Evolutionary conservation across 1,140 invertebrate species (phyloP), one percentile per base, ranked within the genome.

Genomic region (Globodera rostochiensis): DNA sequence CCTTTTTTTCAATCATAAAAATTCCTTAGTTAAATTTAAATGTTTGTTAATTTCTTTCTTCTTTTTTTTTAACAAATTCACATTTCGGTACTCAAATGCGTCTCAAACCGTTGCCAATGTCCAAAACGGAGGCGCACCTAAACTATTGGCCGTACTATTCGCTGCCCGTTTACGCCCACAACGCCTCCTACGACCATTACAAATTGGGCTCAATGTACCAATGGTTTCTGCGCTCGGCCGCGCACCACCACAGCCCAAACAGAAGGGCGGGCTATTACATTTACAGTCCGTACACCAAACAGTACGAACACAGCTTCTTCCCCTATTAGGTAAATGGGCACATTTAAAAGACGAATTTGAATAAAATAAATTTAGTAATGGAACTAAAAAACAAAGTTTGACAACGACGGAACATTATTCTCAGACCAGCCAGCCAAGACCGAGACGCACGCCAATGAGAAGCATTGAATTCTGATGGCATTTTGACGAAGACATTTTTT

Each of bases 71-170:
- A 36, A 36, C 36, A 36, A 36, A 36, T 1, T 36, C 36, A 36
- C 36, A 9, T 53, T 53, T 53, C 7, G 50, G 50, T 53, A 4
- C 4, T 1, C 50, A 53, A 60, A 60, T 60, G 57, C 13, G 57
- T 60, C 13, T 60, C 11, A 60, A 60, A 19, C 57, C 57, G 57
- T 60, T 60, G 57, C 11, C 5, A 60, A 60, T 6, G 57, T 6
- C 57, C 9, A 11, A 60, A 60, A 60, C 21, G 49, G 50, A 57
- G 7, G 74, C 46, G 66, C 66, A 57, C 3, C 74, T 75, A 15
- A 75, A 75, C 66, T 75, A 75, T 75, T 75, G 74, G 74, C 74
- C 74, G 45, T 75, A 75, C 53, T 75, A 64, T 21, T 66, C 74
- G 11, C 19, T 19, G 57, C 57, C 57, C 57, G 57, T 60, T 0